Conservation (phyloP, 30 jellyfish, hydroid and myxozoan genomes). For the Aurelia aurita region DNA sequence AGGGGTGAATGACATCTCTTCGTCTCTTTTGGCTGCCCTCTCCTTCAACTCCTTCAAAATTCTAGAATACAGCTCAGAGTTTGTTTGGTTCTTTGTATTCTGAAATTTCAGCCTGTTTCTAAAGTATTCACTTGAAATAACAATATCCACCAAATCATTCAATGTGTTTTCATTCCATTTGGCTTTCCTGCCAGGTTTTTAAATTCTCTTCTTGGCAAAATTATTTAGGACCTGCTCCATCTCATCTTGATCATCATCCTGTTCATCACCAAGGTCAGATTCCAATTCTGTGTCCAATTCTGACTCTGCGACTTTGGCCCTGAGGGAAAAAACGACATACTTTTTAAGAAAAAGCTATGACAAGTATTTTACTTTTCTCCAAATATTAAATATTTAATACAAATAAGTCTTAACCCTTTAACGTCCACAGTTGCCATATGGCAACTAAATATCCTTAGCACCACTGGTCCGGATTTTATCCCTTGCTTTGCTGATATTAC, state of each 20-base stretch:
- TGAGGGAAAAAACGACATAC: constrained; percentile 10
- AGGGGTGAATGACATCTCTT: constrained; percentile 10
- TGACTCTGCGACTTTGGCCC: constrained; percentile 2
- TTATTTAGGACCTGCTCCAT: constrained; percentile 15
- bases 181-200: constrained; percentile 28
- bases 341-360: constrained; percentile 4
- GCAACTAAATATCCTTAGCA: too few species aligned
- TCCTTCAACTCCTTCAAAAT: constrained; percentile 18
- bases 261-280: constrained; percentile 10
- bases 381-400: neutral
- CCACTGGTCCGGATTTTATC: too few species aligned
- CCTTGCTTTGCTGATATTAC: too few species aligned
- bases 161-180: constrained; percentile 6
- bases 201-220: neutral
- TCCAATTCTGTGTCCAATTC: neutral
- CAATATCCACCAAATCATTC: constrained; percentile 23
- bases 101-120: constrained; percentile 8
- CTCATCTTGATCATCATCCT: constrained; percentile 14
- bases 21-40: constrained; percentile 19
- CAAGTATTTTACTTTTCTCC: neutral
- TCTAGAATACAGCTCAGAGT: constrained; percentile 19
- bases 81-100: constrained; percentile 16
- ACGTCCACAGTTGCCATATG: too few species aligned
- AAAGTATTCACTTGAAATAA: constrained; percentile 25
- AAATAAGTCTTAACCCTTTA: neutral